These are phyloP conservation scores for Tragelaphus oryx DNA, from an alignment of 2,797 vertebrate species.

Conservation along the genomic window DNA sequence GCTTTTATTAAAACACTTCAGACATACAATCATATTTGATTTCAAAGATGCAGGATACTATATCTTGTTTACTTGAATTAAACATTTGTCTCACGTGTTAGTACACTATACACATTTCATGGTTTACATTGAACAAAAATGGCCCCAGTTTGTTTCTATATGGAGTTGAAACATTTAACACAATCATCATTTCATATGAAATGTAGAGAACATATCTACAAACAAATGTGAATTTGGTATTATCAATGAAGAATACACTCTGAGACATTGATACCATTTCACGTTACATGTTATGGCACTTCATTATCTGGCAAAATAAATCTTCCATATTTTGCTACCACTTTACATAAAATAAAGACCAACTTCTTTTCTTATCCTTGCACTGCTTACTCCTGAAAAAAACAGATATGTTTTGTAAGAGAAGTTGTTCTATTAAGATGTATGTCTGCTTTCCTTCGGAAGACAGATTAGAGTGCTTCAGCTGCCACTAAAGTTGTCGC, in stretches of 20 bases:
- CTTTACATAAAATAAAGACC: constrained; percentile 60
- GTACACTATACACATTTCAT: background rate
- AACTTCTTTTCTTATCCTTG: constrained; percentile 70
- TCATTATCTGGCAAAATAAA: constrained; percentile 44
- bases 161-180: background rate
- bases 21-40: background rate
- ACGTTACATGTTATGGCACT: background rate
- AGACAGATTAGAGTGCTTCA: constrained; percentile 73
- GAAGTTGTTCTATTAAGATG: constrained; percentile 69
- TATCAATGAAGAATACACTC: background rate
- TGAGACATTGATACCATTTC: background rate
- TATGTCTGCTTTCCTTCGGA: constrained; percentile 73
- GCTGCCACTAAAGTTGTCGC: constrained; percentile 70
- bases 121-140: constrained; percentile 10
- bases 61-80: constrained; percentile 6
- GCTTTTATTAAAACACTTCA: constrained; percentile 29
- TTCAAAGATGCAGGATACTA: background rate
- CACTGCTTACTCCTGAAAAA: constrained; percentile 61
- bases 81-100: background rate
- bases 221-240: constrained; percentile 19
- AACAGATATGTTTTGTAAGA: constrained; percentile 66
- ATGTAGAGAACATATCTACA: background rate
- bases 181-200: background rate
- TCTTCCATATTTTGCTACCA: constrained; percentile 5
- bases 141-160: background rate